Evolutionary conservation across 2,113 vertebrate genomes (phyloP).

Genomic region (Mobula hypostoma): DNA sequence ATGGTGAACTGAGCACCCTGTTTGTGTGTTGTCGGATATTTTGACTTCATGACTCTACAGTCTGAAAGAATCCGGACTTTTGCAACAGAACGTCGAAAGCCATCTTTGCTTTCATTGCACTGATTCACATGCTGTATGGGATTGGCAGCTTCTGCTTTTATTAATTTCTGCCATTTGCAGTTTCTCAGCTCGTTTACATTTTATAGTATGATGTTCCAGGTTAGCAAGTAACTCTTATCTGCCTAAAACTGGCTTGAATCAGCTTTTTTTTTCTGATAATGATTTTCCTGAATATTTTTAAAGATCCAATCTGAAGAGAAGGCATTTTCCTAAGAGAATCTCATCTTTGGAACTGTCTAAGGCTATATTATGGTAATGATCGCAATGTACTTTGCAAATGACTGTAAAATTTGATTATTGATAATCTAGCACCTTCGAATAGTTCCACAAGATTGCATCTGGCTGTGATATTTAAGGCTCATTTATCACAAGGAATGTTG

Average conservation of each 20-base stretch:
- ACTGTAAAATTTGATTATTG: neutral
- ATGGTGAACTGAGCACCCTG: no score
- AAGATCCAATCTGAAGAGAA: conserved; percentile 8
- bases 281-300: neutral
- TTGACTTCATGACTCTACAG: no score
- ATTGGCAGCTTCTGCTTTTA: neutral
- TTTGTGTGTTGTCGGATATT: no score
- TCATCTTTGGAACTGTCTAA: neutral
- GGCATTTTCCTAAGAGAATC: neutral
- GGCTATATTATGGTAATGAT: neutral
- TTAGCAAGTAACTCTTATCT: neutral
- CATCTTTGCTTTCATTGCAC: neutral
- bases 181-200: neutral
- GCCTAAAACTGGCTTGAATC: neutral
- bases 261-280: neutral
- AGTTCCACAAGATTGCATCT: neutral
- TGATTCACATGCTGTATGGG: neutral
- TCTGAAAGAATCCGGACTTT: neutral
- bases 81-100: neutral
- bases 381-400: neutral
- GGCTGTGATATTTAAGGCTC: neutral
- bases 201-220: neutral
- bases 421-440: conserved; percentile 14
- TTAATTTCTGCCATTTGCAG: neutral
- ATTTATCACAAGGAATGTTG: conserved; percentile 17